Evolutionary conservation across 2,888 invertebrate species (phyloP).

Genomic region (Caenorhabditis sp.): DNA sequence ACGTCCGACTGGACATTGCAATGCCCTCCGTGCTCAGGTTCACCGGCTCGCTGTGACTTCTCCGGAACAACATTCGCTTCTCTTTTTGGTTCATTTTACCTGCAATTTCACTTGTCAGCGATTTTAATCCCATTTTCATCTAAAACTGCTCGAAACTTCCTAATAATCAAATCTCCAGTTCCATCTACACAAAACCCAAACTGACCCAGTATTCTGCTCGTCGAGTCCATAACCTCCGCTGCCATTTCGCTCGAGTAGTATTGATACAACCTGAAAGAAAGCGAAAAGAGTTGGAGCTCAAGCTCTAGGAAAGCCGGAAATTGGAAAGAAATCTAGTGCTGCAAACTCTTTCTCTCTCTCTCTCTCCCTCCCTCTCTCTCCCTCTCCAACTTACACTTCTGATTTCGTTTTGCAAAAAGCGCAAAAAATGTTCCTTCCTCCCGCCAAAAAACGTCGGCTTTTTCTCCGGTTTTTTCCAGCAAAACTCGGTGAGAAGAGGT

Average conservation of each 20-base stretch:
- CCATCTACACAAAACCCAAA: background rate
- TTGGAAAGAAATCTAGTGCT: background rate
- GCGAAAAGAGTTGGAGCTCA: conserved; percentile 6
- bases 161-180: too few relatives aligned
- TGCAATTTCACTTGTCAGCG: too few relatives aligned
- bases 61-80: conserved; percentile 43
- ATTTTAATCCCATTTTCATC: too few relatives aligned
- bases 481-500: too few relatives aligned
- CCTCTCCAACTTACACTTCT: too few relatives aligned
- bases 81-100: conserved; percentile 42
- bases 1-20: conserved; percentile 52
- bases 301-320: background rate
- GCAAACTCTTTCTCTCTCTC: too few relatives aligned
- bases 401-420: too few relatives aligned
- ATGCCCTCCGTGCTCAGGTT: conserved; percentile 17
- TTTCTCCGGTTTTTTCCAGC: too few relatives aligned
- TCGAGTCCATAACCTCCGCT: conserved; percentile 33
- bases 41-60: conserved; percentile 57
- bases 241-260: conserved; percentile 51
- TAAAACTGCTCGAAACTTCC: too few relatives aligned
- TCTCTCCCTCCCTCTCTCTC: too few relatives aligned
- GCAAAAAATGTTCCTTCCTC: too few relatives aligned
- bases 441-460: too few relatives aligned
- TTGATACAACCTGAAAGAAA: conserved; percentile 55
- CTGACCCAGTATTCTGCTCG: conserved; percentile 29